Evolutionary conservation across 2,797 vertebrate genomes (phyloP).

Genomic region (Megalops cyprinoides): DNA sequence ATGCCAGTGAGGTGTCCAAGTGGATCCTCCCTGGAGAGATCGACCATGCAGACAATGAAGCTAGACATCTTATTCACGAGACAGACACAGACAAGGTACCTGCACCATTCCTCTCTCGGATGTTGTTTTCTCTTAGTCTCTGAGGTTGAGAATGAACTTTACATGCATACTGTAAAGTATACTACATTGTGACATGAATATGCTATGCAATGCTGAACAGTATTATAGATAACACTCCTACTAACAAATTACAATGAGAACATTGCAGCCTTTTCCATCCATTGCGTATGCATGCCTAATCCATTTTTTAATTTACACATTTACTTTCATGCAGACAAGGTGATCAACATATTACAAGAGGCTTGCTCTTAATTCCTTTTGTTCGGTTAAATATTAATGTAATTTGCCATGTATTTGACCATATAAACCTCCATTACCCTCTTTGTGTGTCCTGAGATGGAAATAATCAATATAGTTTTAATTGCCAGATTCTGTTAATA

Average conservation of each 20-base stretch:
- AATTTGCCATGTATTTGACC: too few relatives aligned
- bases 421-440: too few relatives aligned
- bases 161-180: too few relatives aligned
- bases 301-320: not conserved
- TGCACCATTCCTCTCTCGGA: not conserved
- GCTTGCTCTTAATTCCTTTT: not conserved
- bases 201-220: too few relatives aligned
- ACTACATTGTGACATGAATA: too few relatives aligned
- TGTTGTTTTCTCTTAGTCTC: too few relatives aligned
- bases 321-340: not conserved
- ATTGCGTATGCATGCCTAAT: too few relatives aligned
- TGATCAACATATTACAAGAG: not conserved
- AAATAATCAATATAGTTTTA: not conserved
- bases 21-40: conserved; percentile 85
- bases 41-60: conserved; percentile 85
- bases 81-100: conserved; percentile 82
- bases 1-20: conserved; percentile 75
- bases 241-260: too few relatives aligned
- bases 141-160: too few relatives aligned
- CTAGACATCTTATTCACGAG: conserved; percentile 84
- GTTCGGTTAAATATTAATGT: not conserved
- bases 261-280: too few relatives aligned
- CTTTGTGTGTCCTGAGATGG: too few relatives aligned
- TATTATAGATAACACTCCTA: too few relatives aligned
- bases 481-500: conserved; percentile 15